These are phyloP conservation scores for Pogona vitticeps DNA, from an alignment of 2,113 vertebrate species.

Conservation along the genomic window DNA sequence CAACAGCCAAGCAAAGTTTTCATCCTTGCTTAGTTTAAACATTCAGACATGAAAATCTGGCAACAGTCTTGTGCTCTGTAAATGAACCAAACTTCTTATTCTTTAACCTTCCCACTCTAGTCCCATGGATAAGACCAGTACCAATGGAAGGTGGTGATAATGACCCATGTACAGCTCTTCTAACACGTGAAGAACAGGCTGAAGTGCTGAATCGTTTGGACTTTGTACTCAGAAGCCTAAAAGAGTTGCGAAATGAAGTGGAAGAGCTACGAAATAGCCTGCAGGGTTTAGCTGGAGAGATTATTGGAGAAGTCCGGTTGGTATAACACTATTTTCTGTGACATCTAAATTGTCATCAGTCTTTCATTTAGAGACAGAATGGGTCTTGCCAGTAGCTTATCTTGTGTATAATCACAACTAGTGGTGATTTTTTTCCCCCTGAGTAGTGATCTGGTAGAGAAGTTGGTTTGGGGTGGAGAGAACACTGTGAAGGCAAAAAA, in stretches of 20 bases:
- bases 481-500: no score
- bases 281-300: slow-evolving; percentile 82
- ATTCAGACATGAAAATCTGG: fast-evolving
- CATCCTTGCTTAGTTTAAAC: neutral
- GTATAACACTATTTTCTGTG: slow-evolving; percentile 33
- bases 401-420: neutral
- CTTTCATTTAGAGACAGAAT: neutral
- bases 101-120: slow-evolving; percentile 31
- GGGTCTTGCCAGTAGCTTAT: no score
- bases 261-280: slow-evolving; percentile 85
- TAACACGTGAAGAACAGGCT: slow-evolving; percentile 75
- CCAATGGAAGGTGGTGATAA: slow-evolving; percentile 63
- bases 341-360: neutral
- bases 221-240: slow-evolving; percentile 81
- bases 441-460: neutral
- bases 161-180: neutral
- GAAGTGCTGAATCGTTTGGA: slow-evolving; percentile 88
- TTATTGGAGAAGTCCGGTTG: slow-evolving; percentile 89
- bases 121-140: slow-evolving; percentile 29
- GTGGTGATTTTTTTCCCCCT: neutral
- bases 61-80: fast-evolving
- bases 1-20: neutral
- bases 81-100: fast-evolving
- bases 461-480: no score
- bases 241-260: slow-evolving; percentile 83